These are phyloP conservation scores for Syngnathus typhle DNA, from an alignment of 2,113 vertebrate species.

Conservation along the genomic window DNA sequence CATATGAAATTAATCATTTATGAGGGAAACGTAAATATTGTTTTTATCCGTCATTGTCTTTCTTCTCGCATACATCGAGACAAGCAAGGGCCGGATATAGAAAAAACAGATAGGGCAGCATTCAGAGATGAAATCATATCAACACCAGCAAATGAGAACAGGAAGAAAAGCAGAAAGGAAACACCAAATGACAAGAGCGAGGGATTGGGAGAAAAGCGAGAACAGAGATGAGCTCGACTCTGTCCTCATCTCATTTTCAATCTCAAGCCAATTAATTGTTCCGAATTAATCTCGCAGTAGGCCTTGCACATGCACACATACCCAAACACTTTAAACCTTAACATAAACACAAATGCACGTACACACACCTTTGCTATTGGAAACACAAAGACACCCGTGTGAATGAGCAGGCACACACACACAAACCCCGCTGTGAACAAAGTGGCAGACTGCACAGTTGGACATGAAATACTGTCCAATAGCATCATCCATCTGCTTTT, in stretches of 20 bases:
- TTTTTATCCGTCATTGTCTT: background rate
- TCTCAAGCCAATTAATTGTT: slow-evolving; percentile 60
- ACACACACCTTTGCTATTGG: slow-evolving; percentile 19
- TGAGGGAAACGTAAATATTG: background rate
- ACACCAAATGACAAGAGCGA: background rate
- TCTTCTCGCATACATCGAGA: background rate
- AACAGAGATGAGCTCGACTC: slow-evolving; percentile 51
- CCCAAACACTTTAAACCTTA: slow-evolving; percentile 26
- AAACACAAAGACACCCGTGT: slow-evolving; percentile 27
- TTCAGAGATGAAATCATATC: slow-evolving; percentile 4
- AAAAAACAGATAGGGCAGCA: background rate
- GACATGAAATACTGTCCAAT: slow-evolving; percentile 73
- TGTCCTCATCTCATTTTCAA: slow-evolving; percentile 53
- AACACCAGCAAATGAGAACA: slow-evolving; percentile 5
- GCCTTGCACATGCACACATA: slow-evolving; percentile 32
- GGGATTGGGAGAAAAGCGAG: background rate
- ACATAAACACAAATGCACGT: slow-evolving; percentile 24
- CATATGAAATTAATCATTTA: no score
- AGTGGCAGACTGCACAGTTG: slow-evolving; percentile 61
- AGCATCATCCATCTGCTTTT: slow-evolving; percentile 68
- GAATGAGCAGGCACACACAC: slow-evolving; percentile 24
- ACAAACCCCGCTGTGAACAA: slow-evolving; percentile 47
- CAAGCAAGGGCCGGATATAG: background rate
- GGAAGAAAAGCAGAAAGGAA: background rate
- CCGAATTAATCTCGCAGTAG: slow-evolving; percentile 58